Base-by-base conservation (phyloP, 2,888 invertebrate species). In the Napeogenes sylphis region DNA sequence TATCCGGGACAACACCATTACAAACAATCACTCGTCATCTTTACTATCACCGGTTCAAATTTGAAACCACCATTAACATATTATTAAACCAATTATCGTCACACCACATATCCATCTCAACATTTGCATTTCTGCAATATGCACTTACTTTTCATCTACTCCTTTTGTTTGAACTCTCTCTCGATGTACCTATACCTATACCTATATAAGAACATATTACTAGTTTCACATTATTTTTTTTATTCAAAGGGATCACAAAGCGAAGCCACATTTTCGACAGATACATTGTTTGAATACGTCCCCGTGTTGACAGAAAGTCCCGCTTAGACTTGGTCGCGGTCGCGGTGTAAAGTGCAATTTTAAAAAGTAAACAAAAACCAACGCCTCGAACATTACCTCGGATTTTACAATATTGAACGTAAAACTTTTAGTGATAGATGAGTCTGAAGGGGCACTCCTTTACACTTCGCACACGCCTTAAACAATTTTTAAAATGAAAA, bases 301-400 rank as follows among this genome's bases (percentile, higher is more conserved):
- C 74, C 79, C 67, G 73, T 79, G 86, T 84, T 83, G 83, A 82
- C 83, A 83, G 81, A 82, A 85, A 82, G 83, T 80, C 76, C 74
- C 77, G 82, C 81, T 78, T 77, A 85, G 80, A 81, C 80, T 79
- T 75, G 75, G 81, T 80, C 80, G 80, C 75, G 75, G 81, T 80
- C 81, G 80, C 83, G 82, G 83, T 85, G 87, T 85, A 89, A 87
- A 89, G 89, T 88, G 90, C 89, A 90, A 90, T 90, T 90, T 90
- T 85, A 85, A 87, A 89, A 85, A 83, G 87, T 88, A 90, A 90
- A 90, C 88, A 90, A 84, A 72, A 85, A 82, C 82, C 78, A 79
- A 83, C 83, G 84, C 85, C 87, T 87, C 59, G 58, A 56, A 53
- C 64, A 47, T 58, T 55, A 54, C 59, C 62, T 54, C 56, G 45